These are phyloP conservation scores for Thrips palmi DNA, from an alignment of 1,140 invertebrate species.

Conservation along the genomic window DNA sequence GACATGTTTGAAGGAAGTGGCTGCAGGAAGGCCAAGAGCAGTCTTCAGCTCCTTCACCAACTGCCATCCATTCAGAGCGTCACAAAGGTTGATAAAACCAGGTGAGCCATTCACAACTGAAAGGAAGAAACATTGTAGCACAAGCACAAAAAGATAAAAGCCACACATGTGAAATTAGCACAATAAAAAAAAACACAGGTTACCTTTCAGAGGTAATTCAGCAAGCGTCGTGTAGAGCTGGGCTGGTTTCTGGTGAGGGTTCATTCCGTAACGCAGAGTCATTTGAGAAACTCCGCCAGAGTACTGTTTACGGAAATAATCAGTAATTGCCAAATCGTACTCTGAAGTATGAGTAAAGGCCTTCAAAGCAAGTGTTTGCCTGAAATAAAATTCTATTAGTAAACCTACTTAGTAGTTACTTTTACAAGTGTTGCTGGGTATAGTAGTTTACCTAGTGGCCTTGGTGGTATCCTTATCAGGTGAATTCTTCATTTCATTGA, in stretches of 20 bases:
- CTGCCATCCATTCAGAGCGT: conserved; percentile 95
- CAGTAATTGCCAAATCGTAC: conserved; percentile 87
- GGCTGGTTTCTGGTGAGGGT: conserved; percentile 93
- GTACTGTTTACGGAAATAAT: conserved; percentile 88
- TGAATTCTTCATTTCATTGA: conserved; percentile 47
- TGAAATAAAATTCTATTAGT: conserved; percentile 21
- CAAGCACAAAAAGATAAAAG: background rate
- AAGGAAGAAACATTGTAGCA: conserved; percentile 5
- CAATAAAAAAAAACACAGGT: background rate
- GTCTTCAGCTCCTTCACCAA: conserved; percentile 74
- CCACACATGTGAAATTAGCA: background rate
- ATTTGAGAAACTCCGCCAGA: conserved; percentile 58
- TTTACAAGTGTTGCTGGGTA: too few species aligned
- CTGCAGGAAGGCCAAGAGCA: conserved; percentile 68
- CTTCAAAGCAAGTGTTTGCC: conserved; percentile 62
- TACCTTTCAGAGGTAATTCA: conserved; percentile 64
- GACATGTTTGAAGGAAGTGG: conserved; percentile 95
- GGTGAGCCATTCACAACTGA: conserved; percentile 83
- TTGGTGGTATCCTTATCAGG: conserved; percentile 40
- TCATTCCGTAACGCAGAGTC: conserved; percentile 88
- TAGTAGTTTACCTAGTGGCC: conserved; percentile 56
- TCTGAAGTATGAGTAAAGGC: conserved; percentile 91
- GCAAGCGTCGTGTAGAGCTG: conserved; percentile 71
- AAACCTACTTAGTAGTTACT: too few species aligned
- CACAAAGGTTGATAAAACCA: conserved; percentile 93